A percentile compares a stretch with the other conserved stretches of the same genome.
phyloP scores from a whole-genome alignment of 1,140 invertebrate species.

The Halyomorpha halys region DNA sequence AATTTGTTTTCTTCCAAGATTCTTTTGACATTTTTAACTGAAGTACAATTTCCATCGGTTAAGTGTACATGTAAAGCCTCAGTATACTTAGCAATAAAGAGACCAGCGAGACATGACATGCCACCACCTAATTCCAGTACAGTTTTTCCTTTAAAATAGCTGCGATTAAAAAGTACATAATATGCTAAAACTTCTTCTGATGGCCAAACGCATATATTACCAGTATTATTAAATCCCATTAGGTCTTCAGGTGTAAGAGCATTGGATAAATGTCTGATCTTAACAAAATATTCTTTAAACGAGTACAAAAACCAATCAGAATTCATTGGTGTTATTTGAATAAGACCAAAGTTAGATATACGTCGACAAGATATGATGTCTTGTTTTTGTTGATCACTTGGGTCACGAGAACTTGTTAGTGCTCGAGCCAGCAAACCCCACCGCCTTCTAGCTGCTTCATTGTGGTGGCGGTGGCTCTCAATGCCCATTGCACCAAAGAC shows the following conservation, averaged over 20 bases:
- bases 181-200: constrained; percentile 75
- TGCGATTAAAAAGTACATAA: constrained; percentile 55
- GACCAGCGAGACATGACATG: constrained; percentile 72
- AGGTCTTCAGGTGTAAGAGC: constrained; percentile 57
- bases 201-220: constrained; percentile 85
- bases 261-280: constrained; percentile 47
- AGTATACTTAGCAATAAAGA: constrained; percentile 60
- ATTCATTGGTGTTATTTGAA: constrained; percentile 28
- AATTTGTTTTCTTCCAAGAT: constrained; percentile 50
- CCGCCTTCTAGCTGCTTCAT: constrained; percentile 45
- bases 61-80: constrained; percentile 47
- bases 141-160: constrained; percentile 48
- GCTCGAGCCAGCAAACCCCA: constrained; percentile 60
- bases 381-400: constrained; percentile 8
- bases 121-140: constrained; percentile 74
- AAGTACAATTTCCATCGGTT: constrained; percentile 68
- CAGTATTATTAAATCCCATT: constrained; percentile 81
- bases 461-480: constrained; percentile 21
- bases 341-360: constrained; percentile 20
- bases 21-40: constrained; percentile 59
- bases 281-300: constrained; percentile 39
- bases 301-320: constrained; percentile 40
- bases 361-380: constrained; percentile 19
- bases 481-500: constrained; percentile 22
- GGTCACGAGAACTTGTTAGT: constrained; percentile 34